These are phyloP conservation scores for Choristoneura rosaceana DNA, from an alignment of 2,888 invertebrate genomes.

Conservation along the genomic window DNA sequence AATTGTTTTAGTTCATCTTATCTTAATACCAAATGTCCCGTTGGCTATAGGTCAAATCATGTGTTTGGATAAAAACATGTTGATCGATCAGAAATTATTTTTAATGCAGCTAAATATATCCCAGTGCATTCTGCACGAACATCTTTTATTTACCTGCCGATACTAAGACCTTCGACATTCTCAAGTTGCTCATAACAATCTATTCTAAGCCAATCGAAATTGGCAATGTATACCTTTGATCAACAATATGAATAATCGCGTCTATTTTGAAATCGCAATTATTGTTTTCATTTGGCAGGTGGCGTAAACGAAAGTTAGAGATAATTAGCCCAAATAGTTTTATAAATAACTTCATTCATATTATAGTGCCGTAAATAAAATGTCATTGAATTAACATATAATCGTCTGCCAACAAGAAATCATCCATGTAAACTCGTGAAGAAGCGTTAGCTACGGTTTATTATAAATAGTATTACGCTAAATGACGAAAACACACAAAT, in stretches of 20 bases:
- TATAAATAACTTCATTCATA: conserved; percentile 35
- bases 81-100: background rate
- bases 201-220: conserved; percentile 20
- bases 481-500: background rate
- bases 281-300: background rate
- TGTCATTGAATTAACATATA: conserved; percentile 26
- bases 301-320: background rate
- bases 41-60: background rate
- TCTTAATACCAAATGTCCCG: background rate
- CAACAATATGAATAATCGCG: background rate
- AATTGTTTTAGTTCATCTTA: background rate
- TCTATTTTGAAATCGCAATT: background rate
- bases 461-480: background rate
- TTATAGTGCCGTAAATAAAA: conserved; percentile 17
- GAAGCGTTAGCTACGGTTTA: background rate
- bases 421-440: background rate
- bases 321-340: conserved; percentile 15
- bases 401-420: conserved; percentile 29
- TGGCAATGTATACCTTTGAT: conserved; percentile 18
- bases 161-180: conserved; percentile 12
- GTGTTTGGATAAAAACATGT: background rate
- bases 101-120: conserved; percentile 14
- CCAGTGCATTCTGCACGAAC: background rate
- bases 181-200: background rate
- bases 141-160: conserved; percentile 22